Evolutionary conservation across 2,888 invertebrate species (phyloP), one percentile per base, ranked within the genome.

Genomic region (Scaptodrosophila latifasciaeformis): DNA sequence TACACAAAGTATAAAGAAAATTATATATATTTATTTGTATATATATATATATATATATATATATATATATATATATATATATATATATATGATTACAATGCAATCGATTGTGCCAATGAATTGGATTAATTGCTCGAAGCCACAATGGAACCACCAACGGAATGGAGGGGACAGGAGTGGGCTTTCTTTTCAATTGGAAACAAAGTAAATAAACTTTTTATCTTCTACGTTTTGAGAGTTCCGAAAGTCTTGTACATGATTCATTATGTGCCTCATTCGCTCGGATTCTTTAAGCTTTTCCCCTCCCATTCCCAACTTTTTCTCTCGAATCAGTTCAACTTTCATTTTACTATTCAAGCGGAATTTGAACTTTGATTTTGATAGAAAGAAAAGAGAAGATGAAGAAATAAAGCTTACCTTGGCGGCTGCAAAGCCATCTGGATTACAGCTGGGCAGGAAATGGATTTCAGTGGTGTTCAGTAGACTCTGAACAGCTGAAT

Each of bases 391-490:
- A 34, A n/a, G 13, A 10, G 45, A 10, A 30, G 9, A 0, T 24
- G 34, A 15, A 5, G 55, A 47, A 78, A 78, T 80, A 56, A 27
- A 9, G 63, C 70, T 72, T 49, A 94, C 94, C 89, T 89, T 82
- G 47, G 97, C 93, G 49, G 88, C 89, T 82, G 95, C 95, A 88
- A 93, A 98, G 2, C 99, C 99, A 89, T 99, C 90, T 31, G 99
- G 99, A 88, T 99, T 99, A 89, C 99, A 91, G 1, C 96, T 94
- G 0, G 98, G 98, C 93, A 99, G 92, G 70, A 99, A 88, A 86
- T 93, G 97, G 65, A 99, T 96, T 84, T 98, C 94, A 0, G 96
- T 97, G 1, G 87, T 89, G 82, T 98, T 92, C 1, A 84, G 66
- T 2, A 85, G 42, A 2, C 49, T 60, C 35, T 93, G 93, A 1